phyloP scores from a whole-genome alignment of 2,113 vertebrate species.

The Rhinopithecus roxellana region DNA sequence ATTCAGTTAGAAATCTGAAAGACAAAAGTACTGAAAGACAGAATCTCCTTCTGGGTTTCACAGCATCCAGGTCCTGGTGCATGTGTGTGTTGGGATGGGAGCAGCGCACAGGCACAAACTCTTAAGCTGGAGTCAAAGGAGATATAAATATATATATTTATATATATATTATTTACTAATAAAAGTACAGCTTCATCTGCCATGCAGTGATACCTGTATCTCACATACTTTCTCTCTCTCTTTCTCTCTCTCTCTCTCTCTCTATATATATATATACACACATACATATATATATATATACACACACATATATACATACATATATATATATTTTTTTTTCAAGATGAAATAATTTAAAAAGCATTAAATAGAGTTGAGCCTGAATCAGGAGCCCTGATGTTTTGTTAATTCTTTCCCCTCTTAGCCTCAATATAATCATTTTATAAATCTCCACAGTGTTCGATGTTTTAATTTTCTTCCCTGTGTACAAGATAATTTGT shows the following conservation, averaged over 20 bases:
- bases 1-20: not conserved
- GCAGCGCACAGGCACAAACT: not conserved
- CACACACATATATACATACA: no score
- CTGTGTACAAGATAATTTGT: constrained; percentile 78
- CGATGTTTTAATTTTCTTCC: constrained; percentile 73
- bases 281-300: no score
- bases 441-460: constrained; percentile 55
- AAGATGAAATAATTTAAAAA: not conserved
- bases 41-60: not conserved
- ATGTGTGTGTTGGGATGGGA: no score
- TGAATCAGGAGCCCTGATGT: not conserved
- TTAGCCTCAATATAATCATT: constrained; percentile 17
- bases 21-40: not conserved
- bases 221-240: no score
- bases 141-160: not conserved
- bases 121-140: not conserved
- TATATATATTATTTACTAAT: no score
- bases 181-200: no score
- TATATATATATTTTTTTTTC: not conserved
- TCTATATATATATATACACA: rapidly evolving
- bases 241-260: no score
- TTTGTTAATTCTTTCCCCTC: not conserved
- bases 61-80: not conserved
- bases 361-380: not conserved
- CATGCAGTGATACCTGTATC: no score